Evolutionary conservation across 2,797 vertebrate genomes (phyloP), one percentile per base, ranked within the genome.

Genomic region (Silurus aristotelis): DNA sequence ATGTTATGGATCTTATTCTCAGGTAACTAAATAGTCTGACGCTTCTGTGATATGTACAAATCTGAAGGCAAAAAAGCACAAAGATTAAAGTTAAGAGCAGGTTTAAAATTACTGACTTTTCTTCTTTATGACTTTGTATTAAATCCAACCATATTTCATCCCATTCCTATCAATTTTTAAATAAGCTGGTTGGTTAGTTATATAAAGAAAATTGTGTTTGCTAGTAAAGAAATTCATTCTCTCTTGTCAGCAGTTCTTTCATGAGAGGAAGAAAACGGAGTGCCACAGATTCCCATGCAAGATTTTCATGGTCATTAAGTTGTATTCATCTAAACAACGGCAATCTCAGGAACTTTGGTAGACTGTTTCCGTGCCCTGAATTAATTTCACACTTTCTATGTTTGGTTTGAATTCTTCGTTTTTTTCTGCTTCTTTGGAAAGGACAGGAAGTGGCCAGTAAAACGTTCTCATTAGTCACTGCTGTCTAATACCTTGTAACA

Each of bases 401-500:
- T 75, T 60, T 85, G 52, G 43, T 48, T 75, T 19, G 58, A 48
- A 31, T 79, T 31, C 17, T 38, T 72, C 48, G 31, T 58, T 73
- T 60, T 85, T 78, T 20, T 80, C 46, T 52, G 19, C 67, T 73
- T 19, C 46, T 31, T 19, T 31, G 43, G 31, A 6, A 86, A 43
- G 48, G 48, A 10, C 6, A 63, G 73, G 66, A 82, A 66, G 52
- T 43, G 27, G 56, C 55, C 67, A 81, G 73, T 48, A 64, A 79
- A 84, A 78, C 43, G 60, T 72, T 78, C 56, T 87, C 67, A 38
- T 83, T 80, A 81, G 80, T 77, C 76, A 75, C 56, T 6, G 52
- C 70, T 86, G 82, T 86, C 52, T 82, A 14, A 80, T 71, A 80
- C 83, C 84, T 76, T 82, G 31, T 84, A 67, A 84, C 70, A 82